Conservation (phyloP, 2,113 vertebrate species). For the Tetrao urogallus region DNA sequence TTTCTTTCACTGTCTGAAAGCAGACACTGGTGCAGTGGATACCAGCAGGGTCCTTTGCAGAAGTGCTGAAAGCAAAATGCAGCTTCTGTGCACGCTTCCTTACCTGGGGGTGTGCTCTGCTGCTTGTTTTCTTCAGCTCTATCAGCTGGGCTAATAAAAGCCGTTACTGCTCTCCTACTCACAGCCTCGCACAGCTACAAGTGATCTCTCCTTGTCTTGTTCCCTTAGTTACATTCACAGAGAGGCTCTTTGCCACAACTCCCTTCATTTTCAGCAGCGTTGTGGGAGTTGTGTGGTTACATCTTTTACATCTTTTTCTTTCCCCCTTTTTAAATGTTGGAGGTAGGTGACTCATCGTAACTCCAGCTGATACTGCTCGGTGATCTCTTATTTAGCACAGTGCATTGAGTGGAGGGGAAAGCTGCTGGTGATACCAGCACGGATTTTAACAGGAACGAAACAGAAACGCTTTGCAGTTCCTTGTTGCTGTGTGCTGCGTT, state of each 20-base stretch:
- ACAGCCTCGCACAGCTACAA: slow-evolving; percentile 39
- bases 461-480: neutral
- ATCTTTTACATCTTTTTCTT: slow-evolving; percentile 26
- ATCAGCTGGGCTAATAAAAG: slow-evolving; percentile 60
- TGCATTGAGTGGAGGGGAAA: neutral
- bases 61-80: neutral
- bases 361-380: slow-evolving; percentile 62
- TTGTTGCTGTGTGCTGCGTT: neutral
- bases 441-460: neutral
- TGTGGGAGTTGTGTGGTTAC: slow-evolving; percentile 70
- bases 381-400: slow-evolving; percentile 59
- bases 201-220: slow-evolving; percentile 56
- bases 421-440: neutral
- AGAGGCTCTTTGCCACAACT: slow-evolving; percentile 35
- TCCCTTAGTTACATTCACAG: slow-evolving; percentile 61
- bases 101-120: neutral
- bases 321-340: slow-evolving; percentile 46
- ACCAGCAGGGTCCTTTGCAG: neutral
- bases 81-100: neutral
- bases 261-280: slow-evolving; percentile 38
- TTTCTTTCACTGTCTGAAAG: neutral
- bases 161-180: slow-evolving; percentile 53
- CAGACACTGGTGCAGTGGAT: neutral
- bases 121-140: neutral
- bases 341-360: slow-evolving; percentile 65